Evolutionary conservation across 2,113 vertebrate species (phyloP).

Genomic region (Apteryx owenii): DNA sequence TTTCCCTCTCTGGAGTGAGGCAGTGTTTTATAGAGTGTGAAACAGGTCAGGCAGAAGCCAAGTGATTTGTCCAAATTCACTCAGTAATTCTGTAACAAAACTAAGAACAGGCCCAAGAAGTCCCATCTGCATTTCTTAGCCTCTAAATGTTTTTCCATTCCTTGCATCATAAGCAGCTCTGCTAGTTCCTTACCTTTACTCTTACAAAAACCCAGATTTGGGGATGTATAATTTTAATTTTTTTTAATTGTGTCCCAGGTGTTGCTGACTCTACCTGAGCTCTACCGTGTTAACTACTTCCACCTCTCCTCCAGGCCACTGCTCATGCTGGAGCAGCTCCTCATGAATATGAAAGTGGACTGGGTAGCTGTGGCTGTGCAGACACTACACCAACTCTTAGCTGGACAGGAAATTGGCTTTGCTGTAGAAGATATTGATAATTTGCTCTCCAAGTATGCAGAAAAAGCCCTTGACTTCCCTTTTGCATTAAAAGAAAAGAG

Average conservation of each 20-base stretch:
- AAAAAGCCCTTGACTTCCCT: slow-evolving; percentile 91
- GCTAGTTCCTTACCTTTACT: neutral
- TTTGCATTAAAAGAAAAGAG: slow-evolving; percentile 86
- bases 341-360: slow-evolving; percentile 99
- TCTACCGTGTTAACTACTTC: slow-evolving; percentile 85
- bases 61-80: neutral
- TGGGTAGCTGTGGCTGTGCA: slow-evolving; percentile 87
- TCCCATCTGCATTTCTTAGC: neutral
- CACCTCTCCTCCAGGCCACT: slow-evolving; percentile 89
- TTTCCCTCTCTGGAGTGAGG: neutral
- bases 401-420: slow-evolving; percentile 85
- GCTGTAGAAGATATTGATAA: slow-evolving; percentile 83
- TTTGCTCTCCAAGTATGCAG: slow-evolving; percentile 88
- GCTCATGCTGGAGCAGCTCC: slow-evolving; percentile 94
- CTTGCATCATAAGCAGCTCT: neutral
- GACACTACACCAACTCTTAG: slow-evolving; percentile 84
- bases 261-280: slow-evolving; percentile 89
- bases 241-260: slow-evolving; percentile 76
- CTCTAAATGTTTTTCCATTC: neutral
- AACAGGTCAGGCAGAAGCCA: neutral
- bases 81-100: neutral
- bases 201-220: neutral
- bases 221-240: neutral
- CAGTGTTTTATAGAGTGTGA: neutral
- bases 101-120: neutral